phyloP scores from a whole-genome alignment of 2,888 invertebrate species.

The Polyommatus icarus region DNA sequence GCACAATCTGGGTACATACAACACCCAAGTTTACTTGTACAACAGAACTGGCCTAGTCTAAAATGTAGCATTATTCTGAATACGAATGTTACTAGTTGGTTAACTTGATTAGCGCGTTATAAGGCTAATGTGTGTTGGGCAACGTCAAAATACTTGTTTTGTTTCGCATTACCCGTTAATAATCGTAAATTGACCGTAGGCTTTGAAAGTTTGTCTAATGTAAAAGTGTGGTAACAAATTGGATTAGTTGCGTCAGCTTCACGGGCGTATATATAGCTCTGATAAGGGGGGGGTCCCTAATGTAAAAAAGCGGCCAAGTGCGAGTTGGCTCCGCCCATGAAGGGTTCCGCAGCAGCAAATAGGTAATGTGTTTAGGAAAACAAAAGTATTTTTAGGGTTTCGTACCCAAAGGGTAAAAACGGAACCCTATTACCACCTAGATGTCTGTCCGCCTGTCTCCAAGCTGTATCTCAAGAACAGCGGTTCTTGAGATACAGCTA shows the following conservation, averaged over 20 bases:
- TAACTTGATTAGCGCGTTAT: conserved; percentile 20
- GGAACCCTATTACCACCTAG: no score
- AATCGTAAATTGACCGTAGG: conserved; percentile 19
- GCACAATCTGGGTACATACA: background rate
- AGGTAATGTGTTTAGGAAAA: no score
- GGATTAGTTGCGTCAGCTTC: background rate
- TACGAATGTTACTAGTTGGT: conserved; percentile 1
- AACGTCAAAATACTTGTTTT: conserved; percentile 23
- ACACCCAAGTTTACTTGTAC: background rate
- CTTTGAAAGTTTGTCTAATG: conserved; percentile 17
- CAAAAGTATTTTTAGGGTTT: no score
- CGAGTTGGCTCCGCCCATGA: no score
- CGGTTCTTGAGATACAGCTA: no score
- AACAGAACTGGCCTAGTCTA: background rate
- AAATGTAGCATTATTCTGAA: conserved; percentile 21
- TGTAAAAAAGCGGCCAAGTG: no score
- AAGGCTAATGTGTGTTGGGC: conserved; percentile 27
- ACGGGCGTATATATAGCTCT: no score
- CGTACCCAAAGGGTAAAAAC: no score
- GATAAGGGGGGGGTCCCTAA: no score
- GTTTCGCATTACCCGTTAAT: conserved; percentile 23
- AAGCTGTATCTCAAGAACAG: no score
- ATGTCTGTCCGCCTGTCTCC: no score
- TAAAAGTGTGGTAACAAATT: conserved; percentile 13
- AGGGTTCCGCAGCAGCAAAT: no score